Percentiles rank a stretch among this genome's conserved stretches.
Evolutionary conservation across 2,888 invertebrate genomes (phyloP).

Genomic region (Tromatobia lineatoria): DNA sequence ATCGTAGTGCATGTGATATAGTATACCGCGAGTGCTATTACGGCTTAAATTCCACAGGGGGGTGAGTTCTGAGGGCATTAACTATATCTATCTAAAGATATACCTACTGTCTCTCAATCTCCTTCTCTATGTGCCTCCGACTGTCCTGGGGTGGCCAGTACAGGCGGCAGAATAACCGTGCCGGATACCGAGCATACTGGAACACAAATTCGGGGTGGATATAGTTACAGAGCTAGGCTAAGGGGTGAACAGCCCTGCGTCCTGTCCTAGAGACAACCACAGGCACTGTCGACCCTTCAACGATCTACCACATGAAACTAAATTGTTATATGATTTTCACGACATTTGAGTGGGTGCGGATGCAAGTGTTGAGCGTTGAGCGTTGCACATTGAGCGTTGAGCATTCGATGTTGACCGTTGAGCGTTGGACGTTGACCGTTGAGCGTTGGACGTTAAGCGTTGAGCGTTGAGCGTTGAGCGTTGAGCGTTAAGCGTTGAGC

Average conservation of each 20-base stretch:
- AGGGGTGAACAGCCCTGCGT: slow-evolving; percentile 32
- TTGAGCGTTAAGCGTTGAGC: no score
- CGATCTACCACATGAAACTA: slow-evolving; percentile 60
- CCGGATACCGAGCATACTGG: slow-evolving; percentile 67
- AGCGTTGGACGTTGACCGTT: background rate
- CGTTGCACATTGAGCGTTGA: no score
- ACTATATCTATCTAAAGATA: background rate
- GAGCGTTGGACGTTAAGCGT: background rate
- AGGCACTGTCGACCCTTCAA: slow-evolving; percentile 47
- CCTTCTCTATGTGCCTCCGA: slow-evolving; percentile 36
- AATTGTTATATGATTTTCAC: slow-evolving; percentile 69
- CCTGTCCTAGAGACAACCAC: slow-evolving; percentile 50
- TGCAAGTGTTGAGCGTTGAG: background rate
- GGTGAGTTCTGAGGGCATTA: slow-evolving; percentile 44
- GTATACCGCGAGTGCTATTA: slow-evolving; percentile 66
- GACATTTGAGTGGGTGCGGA: slow-evolving; percentile 37
- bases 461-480: no score
- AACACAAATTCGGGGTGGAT: slow-evolving; percentile 62
- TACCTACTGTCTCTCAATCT: slow-evolving; percentile 15
- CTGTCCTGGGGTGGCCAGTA: slow-evolving; percentile 49
- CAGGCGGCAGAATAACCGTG: slow-evolving; percentile 61
- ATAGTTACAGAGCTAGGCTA: slow-evolving; percentile 59
- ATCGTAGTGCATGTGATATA: slow-evolving; percentile 62
- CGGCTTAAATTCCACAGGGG: slow-evolving; percentile 68
- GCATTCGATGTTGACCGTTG: background rate